phyloP scores from a whole-genome alignment of 2,888 invertebrate species.

The Drosophila subsilvestris region DNA sequence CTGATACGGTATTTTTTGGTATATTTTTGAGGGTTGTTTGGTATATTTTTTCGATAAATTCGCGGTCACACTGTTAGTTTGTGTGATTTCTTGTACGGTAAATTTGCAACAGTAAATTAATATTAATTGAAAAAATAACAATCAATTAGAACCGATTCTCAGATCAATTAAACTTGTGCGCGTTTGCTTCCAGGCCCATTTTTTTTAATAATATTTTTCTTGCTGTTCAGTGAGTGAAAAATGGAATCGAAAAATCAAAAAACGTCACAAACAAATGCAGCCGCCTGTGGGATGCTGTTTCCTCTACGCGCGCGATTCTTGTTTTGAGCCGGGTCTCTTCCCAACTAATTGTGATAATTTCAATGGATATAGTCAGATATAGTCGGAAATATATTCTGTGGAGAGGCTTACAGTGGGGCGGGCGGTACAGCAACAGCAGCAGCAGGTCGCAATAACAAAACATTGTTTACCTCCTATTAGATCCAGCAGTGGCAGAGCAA shows the following conservation, averaged over 20 bases:
- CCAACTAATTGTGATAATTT: background rate
- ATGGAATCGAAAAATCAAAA: background rate
- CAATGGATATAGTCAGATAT: background rate
- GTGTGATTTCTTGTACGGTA: conserved; percentile 20
- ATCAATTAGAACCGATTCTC: background rate
- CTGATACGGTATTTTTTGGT: no score
- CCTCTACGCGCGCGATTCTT: conserved; percentile 10
- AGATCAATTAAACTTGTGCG: conserved; percentile 1
- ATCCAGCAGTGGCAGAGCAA: conserved; percentile 21
- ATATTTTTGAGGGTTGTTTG: no score
- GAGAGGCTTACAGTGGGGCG: background rate
- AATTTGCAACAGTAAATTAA: conserved; percentile 12
- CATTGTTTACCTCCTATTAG: conserved; percentile 57
- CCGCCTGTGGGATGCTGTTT: conserved; percentile 34
- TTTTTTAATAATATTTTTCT: conserved; percentile 17
- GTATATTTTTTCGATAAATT: no score
- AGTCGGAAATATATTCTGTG: background rate
- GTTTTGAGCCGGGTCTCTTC: background rate
- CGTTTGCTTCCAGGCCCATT: background rate
- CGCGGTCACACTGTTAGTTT: no score
- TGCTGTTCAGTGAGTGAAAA: conserved; percentile 28
- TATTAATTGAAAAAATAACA: background rate
- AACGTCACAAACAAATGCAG: background rate
- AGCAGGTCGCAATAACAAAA: conserved; percentile 20
- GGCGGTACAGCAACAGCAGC: conserved; percentile 34